Evolutionary conservation across 2,797 vertebrate genomes (phyloP).

Genomic region (Eulemur mongoz): DNA sequence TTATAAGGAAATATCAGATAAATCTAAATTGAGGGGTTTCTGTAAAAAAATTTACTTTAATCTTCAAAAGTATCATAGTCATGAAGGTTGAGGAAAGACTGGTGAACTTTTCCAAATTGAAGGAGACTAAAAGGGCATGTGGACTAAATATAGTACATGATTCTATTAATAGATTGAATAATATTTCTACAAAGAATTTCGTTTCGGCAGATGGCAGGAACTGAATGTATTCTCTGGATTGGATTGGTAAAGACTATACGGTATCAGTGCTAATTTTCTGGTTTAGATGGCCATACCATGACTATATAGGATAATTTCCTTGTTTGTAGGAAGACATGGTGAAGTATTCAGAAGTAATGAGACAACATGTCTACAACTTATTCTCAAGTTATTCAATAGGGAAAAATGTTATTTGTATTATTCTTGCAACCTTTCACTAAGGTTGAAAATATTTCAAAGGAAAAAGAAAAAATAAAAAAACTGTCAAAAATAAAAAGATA

Average conservation of each 20-base stretch:
- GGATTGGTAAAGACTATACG: background rate
- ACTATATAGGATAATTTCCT: background rate
- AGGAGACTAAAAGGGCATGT: background rate
- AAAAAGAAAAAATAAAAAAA: background rate
- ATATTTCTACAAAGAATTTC: background rate
- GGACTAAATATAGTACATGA: background rate
- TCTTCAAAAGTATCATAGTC: background rate
- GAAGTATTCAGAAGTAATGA: background rate
- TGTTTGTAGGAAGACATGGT: background rate
- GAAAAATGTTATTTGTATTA: background rate
- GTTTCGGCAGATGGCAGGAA: background rate
- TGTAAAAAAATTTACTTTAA: slow-evolving; percentile 1
- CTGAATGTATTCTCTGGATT: background rate
- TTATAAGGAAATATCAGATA: slow-evolving; percentile 2
- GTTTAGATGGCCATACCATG: background rate
- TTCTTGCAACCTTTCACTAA: background rate
- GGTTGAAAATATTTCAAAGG: background rate
- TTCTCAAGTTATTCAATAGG: background rate
- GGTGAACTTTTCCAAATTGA: background rate
- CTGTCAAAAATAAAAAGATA: background rate
- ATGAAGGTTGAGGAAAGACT: background rate
- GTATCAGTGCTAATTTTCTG: background rate
- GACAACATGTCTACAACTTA: background rate
- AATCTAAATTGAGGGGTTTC: background rate
- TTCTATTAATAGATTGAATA: background rate